These are phyloP conservation scores for Dynastes grantii DNA, from an alignment of 2,888 invertebrate species.

Conservation along the genomic window DNA sequence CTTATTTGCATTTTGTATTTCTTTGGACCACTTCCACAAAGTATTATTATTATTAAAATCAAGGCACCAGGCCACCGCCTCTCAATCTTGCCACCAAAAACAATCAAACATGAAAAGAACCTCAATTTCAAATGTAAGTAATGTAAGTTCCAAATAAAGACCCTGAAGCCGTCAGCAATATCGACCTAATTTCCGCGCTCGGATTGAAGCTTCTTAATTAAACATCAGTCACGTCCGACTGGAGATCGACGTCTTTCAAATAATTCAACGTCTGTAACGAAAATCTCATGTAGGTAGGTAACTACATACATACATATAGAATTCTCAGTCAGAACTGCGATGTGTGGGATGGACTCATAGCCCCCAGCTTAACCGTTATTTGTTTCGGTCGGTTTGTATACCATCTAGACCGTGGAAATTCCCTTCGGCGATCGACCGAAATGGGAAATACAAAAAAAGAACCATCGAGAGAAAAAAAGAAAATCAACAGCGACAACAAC, in stretches of 20 bases:
- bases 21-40: no score
- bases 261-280: neutral
- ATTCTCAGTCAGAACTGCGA: neutral
- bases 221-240: neutral
- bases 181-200: neutral
- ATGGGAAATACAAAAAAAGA: constrained; percentile 2
- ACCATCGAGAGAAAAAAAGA: neutral
- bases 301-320: no score
- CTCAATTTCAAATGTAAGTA: no score
- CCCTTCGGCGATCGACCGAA: constrained; percentile 1
- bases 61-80: no score
- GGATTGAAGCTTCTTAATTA: neutral
- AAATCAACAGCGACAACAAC: neutral
- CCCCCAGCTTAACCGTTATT: neutral
- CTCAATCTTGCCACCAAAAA: no score
- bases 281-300: neutral
- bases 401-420: constrained; percentile 14
- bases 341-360: neutral
- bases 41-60: no score
- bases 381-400: neutral
- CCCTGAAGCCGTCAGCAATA: neutral
- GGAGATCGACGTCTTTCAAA: neutral
- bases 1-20: no score
- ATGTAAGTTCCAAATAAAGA: neutral
- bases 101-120: no score